Percentiles rank a stretch among this genome's conserved stretches.
phyloP scores from a whole-genome alignment of 2,888 invertebrate genomes.

The Sesamia inferens region DNA sequence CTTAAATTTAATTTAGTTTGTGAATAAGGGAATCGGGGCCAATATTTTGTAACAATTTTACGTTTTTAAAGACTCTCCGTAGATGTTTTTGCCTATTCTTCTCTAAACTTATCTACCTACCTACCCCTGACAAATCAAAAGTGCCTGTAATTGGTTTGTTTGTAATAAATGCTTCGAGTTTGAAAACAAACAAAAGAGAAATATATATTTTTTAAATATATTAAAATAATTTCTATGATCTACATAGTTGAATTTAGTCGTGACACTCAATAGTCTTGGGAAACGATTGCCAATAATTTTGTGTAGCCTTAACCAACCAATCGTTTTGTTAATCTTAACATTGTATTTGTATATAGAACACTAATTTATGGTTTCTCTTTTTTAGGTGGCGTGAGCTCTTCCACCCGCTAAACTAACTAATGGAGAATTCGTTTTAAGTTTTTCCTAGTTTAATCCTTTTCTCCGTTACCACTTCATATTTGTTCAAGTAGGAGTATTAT shows the following conservation, averaged over 20 bases:
- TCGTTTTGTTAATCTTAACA: too few relatives aligned
- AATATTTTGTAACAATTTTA: too few relatives aligned
- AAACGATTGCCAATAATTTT: slow-evolving; percentile 8
- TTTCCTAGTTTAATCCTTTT: slow-evolving; percentile 9
- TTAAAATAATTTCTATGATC: not conserved
- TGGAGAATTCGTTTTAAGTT: slow-evolving; percentile 17
- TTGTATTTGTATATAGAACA: slow-evolving; percentile 2
- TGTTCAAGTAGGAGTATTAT: slow-evolving; percentile 20
- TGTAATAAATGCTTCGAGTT: too few relatives aligned
- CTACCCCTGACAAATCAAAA: too few relatives aligned
- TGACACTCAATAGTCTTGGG: slow-evolving; percentile 5
- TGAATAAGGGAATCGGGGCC: too few relatives aligned
- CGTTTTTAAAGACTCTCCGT: too few relatives aligned
- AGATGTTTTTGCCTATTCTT: too few relatives aligned
- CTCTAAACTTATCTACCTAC: too few relatives aligned
- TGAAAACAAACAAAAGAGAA: too few relatives aligned
- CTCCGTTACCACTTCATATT: slow-evolving; percentile 41
- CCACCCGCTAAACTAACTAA: not conserved
- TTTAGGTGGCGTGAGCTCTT: slow-evolving; percentile 13
- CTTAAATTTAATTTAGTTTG: too few relatives aligned
- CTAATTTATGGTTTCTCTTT: slow-evolving; percentile 17
- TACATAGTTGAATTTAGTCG: not conserved
- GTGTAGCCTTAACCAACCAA: not conserved
- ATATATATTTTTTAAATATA: not conserved
- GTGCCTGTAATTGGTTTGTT: too few relatives aligned